Evolutionary conservation across 2,797 vertebrate species (phyloP), one percentile per base, ranked within the genome.

Genomic region (Chelonia mydas): DNA sequence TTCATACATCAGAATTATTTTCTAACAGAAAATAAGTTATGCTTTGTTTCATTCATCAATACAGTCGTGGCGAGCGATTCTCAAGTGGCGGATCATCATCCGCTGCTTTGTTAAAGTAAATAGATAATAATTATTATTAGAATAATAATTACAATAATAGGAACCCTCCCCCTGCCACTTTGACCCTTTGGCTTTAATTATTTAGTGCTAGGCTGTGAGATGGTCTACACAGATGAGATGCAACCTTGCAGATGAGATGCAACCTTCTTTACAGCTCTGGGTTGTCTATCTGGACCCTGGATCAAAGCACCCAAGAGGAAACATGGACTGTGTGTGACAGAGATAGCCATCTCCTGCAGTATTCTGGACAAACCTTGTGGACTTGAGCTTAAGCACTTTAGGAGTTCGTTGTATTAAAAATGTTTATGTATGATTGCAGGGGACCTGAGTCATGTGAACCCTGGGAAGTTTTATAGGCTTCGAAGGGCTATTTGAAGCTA

Each of bases 1-100:
- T 91, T 50, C 94, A 96, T 90, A 80, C 83, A 92, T 85, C 45
- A 88, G 83, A 86, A 82, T 90, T 94, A 87, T 93, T 91, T 95
- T 59, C 92, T 88, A 89, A 83, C 47, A 45, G 92, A 93, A 87
- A 88, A 84, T 59, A 68, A 77, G 78, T 4, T 6, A 85, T 80
- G 91, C 74, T 96, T 86, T 19, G 51, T 45, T 83, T 84, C 80
- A 72, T 94, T 91, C 91, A 45, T 87, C 72, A 51, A 68, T 55
- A 76, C 0, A 28, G 27, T 49, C 45, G 15, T 7, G 0, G 53
- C 31, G 76, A 88, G 86, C 74, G 77, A 89, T 77, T 37, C 49
- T 41, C 76, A 83, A 74, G 85, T 0, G 1, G 79, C 10, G 49
- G 87, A 57, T 55, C 53, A 15, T 7, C 83, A 76, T 80, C 15